A percentile compares a stretch with the other conserved stretches of the same genome.
Conservation (phyloP, 1,140 invertebrate genomes). For the Nixonia krombeini region DNA sequence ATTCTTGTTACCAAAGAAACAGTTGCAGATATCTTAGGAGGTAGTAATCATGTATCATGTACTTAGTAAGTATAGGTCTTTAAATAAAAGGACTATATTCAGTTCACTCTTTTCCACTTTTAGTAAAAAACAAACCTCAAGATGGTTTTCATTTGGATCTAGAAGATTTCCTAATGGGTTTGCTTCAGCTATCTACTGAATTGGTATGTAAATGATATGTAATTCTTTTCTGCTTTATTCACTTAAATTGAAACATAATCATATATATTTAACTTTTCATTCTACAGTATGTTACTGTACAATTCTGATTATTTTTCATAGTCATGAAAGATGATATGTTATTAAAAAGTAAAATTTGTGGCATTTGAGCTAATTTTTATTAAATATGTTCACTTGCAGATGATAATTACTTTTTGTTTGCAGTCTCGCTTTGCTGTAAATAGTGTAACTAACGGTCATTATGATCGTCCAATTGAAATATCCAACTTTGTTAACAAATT, state of each 20-base stretch:
- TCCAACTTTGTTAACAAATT: constrained; percentile 88
- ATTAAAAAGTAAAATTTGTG: background rate
- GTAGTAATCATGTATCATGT: constrained; percentile 66
- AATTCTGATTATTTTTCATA: no score
- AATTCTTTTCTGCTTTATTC: no score
- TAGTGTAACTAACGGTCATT: constrained; percentile 89
- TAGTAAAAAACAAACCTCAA: constrained; percentile 74
- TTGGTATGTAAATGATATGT: constrained; percentile 73
- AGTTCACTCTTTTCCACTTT: no score
- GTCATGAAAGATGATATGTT: background rate
- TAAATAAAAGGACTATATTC: constrained; percentile 6
- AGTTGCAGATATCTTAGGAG: constrained; percentile 84
- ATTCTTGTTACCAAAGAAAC: constrained; percentile 80
- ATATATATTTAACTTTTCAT: no score
- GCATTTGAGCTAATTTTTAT: constrained; percentile 23
- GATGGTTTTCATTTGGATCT: constrained; percentile 90
- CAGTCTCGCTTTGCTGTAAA: constrained; percentile 88
- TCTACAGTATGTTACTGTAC: no score
- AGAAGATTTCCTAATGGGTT: constrained; percentile 90
- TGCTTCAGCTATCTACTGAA: constrained; percentile 86
- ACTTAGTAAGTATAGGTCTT: background rate
- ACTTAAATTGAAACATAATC: no score
- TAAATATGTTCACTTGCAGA: no score
- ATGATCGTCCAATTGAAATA: constrained; percentile 84
- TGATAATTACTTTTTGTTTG: constrained; percentile 39